These are phyloP conservation scores for Phyllostomus hastatus DNA, from an alignment of 2,113 vertebrate genomes.

Conservation along the genomic window DNA sequence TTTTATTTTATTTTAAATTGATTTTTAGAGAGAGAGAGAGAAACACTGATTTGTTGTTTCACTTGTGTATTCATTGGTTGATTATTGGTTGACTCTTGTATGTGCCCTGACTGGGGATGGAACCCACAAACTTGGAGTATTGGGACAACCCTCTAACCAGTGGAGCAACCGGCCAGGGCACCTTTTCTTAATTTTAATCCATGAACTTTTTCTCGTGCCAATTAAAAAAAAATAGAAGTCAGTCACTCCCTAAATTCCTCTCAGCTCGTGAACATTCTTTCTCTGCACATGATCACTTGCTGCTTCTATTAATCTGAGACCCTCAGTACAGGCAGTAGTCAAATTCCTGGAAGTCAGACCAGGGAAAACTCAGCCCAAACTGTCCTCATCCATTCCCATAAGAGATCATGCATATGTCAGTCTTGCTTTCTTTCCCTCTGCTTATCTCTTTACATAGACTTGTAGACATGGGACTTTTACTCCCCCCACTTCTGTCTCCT, in stretches of 20 bases:
- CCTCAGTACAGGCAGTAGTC: not conserved
- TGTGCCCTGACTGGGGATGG: no score
- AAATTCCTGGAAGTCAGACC: not conserved
- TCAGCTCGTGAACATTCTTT: not conserved
- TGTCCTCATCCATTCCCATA: not conserved
- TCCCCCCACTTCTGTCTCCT: not conserved
- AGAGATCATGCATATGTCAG: not conserved
- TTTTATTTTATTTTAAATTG: not conserved
- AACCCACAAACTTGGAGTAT: no score
- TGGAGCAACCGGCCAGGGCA: no score
- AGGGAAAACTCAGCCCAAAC: not conserved
- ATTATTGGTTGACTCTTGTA: no score
- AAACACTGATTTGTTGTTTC: not conserved
- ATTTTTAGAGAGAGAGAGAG: not conserved
- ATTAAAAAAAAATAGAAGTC: not conserved
- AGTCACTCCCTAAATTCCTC: constrained; percentile 19
- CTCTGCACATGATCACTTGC: not conserved
- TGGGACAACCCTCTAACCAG: no score
- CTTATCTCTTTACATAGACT: not conserved
- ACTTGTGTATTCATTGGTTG: no score
- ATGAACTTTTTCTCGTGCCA: not conserved
- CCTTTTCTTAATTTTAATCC: not conserved
- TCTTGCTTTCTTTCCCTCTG: not conserved
- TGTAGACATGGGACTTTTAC: not conserved
- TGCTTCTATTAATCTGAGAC: not conserved